Evolutionary conservation across 2,113 vertebrate genomes (phyloP).

Genomic region (Nothobranchius furzeri): DNA sequence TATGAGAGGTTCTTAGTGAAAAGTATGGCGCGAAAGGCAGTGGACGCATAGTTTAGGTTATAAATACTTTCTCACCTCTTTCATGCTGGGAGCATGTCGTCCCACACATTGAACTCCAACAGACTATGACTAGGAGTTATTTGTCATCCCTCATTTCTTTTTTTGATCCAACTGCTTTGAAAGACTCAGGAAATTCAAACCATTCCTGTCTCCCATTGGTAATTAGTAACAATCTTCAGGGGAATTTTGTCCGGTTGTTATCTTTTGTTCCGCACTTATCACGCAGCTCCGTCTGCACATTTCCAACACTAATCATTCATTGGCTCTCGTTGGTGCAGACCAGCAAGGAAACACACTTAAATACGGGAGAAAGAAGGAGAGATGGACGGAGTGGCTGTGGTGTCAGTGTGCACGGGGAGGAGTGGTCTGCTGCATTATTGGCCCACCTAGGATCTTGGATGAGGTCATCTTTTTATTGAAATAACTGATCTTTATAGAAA

Average conservation of each 20-base stretch:
- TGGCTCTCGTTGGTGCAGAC: conserved; percentile 37
- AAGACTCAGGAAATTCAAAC: conserved; percentile 73
- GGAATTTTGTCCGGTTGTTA: conserved; percentile 63
- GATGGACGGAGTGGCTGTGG: background rate
- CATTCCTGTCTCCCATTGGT: conserved; percentile 75
- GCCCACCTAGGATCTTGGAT: conserved; percentile 40
- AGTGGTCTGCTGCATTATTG: conserved; percentile 29
- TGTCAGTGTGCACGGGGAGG: conserved; percentile 33
- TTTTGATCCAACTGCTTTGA: conserved; percentile 80
- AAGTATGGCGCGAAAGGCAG: no score
- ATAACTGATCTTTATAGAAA: conserved; percentile 51
- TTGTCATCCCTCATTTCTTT: conserved; percentile 71
- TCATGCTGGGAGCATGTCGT: conserved; percentile 12
- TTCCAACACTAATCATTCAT: conserved; percentile 79
- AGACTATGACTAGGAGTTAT: conserved; percentile 57
- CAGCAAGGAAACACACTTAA: conserved; percentile 44
- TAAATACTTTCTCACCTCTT: conserved; percentile 10
- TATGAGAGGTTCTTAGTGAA: no score
- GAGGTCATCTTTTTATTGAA: conserved; percentile 52
- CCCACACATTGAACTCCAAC: conserved; percentile 52
- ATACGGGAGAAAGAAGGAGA: background rate
- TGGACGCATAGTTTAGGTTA: background rate
- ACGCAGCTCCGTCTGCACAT: conserved; percentile 71
- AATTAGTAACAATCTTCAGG: conserved; percentile 83
- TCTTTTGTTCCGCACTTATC: conserved; percentile 77